Evolutionary conservation across 2,797 vertebrate genomes (phyloP), one percentile per base, ranked within the genome.

Genomic region (Sebastes itinus): DNA sequence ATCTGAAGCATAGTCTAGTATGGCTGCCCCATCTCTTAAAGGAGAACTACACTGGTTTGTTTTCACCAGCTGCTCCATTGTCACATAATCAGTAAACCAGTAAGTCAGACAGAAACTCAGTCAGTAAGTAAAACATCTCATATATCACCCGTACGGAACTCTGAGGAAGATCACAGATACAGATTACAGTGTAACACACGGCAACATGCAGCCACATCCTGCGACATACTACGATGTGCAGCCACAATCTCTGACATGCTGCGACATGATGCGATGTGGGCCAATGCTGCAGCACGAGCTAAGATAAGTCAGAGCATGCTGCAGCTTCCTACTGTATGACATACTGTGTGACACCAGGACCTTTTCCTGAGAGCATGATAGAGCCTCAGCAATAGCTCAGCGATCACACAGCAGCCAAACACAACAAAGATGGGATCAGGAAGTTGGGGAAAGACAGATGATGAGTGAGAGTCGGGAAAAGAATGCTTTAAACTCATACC

Each of bases 21-120:
- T 30, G 61, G 8, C 25, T 77, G 78, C 23, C 6, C 30, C 33
- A 9, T 65, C 74, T 77, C 72, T 81, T 81, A 77, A 84, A 87
- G 66, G 30, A 69, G 76, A 42, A 82, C 72, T 23, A 6, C 61
- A 25, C 28, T 27, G 4, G 11, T 71, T 70, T 65, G 33, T 28
- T 35, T 74, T 14, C 71, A 77, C 55, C 61, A 30, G 63, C 54
- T 69, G 30, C 27, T 63, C 3, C 49, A 25, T 28, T 32, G 49
- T 59, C 55, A 56, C 28, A 55, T 7, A 23, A 16, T 25, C 33
- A 52, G 52, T 23, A 54, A 12, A 27, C 4, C n/a, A 71, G 7
- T n/a, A 13, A 28, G 62, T 35, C 46, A 52, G 3, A 18, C 32
- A 38, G 28, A 23, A 33, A 33, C 23, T 23, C 30, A 63, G 10